Evolutionary conservation across 2,113 vertebrate genomes (phyloP).

Genomic region (Paramormyrops kingsleyae): DNA sequence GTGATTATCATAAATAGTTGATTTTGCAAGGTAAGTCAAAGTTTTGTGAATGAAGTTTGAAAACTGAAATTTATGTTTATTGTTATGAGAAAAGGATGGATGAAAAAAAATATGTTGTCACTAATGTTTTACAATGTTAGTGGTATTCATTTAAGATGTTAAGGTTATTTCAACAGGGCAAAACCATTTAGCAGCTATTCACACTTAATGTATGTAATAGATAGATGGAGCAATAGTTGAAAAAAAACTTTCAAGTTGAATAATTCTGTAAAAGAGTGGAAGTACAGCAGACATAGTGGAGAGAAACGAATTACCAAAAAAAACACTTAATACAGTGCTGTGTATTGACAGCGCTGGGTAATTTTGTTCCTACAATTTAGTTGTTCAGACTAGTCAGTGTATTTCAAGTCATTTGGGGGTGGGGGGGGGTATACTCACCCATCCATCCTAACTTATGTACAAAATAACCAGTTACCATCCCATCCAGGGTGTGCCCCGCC

Average conservation of each 20-base stretch:
- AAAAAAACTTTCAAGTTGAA: not conserved
- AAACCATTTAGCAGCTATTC: not conserved
- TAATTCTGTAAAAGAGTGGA: not conserved
- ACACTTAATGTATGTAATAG: not conserved
- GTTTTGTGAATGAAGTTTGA: not conserved
- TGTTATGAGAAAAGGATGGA: not conserved
- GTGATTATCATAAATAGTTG: not conserved
- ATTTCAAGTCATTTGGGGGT: not conserved
- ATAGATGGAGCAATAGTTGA: too few species aligned
- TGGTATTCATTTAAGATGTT: not conserved
- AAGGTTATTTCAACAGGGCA: not conserved
- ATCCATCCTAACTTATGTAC: not conserved
- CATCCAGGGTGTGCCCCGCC: too few species aligned
- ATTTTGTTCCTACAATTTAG: not conserved
- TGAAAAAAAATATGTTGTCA: not conserved
- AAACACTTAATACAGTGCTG: not conserved
- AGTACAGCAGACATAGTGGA: not conserved
- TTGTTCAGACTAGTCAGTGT: not conserved
- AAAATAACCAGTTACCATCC: too few species aligned
- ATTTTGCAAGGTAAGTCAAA: not conserved
- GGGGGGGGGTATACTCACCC: not conserved
- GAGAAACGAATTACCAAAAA: not conserved
- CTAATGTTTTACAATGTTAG: not conserved
- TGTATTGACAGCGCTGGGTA: not conserved
- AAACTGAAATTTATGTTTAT: too few species aligned